These are phyloP conservation scores for Mesoclemmys tuberculata DNA, from an alignment of 2,113 vertebrate species.

Conservation along the genomic window DNA sequence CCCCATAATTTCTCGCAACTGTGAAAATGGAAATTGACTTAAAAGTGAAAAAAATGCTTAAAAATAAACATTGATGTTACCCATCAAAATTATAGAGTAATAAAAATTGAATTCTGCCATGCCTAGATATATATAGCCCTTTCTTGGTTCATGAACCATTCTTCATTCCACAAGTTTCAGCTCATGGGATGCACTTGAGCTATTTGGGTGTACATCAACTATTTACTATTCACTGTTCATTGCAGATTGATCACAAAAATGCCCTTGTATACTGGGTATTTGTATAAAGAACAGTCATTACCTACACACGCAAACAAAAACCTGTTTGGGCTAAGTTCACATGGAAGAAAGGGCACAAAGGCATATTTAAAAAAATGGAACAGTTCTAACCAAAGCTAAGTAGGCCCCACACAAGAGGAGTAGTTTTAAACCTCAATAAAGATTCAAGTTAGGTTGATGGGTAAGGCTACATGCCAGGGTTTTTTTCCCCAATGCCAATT, in stretches of 20 bases:
- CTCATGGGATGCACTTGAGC: neutral
- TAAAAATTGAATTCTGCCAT: neutral
- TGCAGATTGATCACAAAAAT: neutral
- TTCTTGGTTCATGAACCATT: neutral
- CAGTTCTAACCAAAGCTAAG: neutral
- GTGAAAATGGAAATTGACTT: no score
- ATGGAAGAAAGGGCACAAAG: neutral
- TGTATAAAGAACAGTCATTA: neutral
- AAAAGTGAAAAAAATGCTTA: no score
- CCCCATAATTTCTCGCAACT: no score
- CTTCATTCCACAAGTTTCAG: neutral
- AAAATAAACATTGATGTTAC: no score
- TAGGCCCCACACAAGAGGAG: neutral
- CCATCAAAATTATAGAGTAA: no score
- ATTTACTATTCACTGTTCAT: neutral
- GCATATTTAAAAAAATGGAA: neutral
- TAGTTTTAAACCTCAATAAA: neutral
- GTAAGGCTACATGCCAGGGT: neutral
- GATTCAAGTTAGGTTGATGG: neutral
- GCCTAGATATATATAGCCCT: neutral
- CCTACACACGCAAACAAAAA: neutral
- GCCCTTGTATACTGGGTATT: neutral
- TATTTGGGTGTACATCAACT: neutral
- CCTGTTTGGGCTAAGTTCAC: neutral
- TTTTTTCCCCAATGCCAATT: neutral